Evolutionary conservation across 2,888 invertebrate species (phyloP), one percentile per base, ranked within the genome.

Genomic region (Parthenolecanium corni): DNA sequence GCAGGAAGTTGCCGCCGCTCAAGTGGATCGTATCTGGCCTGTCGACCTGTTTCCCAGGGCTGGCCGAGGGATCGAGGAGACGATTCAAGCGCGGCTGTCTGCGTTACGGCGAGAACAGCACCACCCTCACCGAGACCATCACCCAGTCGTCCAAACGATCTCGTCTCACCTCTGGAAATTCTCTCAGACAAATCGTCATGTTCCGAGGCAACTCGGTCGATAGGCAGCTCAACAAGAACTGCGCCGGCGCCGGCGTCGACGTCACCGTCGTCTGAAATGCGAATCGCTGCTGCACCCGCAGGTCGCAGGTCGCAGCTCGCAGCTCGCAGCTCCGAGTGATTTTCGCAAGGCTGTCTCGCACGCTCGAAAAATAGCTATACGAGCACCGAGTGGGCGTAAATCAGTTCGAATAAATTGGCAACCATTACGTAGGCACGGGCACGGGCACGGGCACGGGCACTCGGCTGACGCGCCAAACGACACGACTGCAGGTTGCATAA

Each of bases 91-190:
- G 52, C 14, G 62, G 62, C 23, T 62, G 62, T 42, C 24, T 62
- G 24, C 40, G 62, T 14, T 62, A 62, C 25, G 62, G 62, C 5
- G 62, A 62, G 23, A 62, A 49, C n/a, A 62, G 62, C 16, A 62
- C 62, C 9, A 62, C 62, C 9, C 23, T 62, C 40, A 62, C 62
- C 36, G 62, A 62, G 16, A 62, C 62, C 24, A 52, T 62, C 23
- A 62, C 62, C 11, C 62, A 62, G 38, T 62, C 62, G 14, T 62
- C 62, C 12, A 49, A 51, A 42, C 31, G 62, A 18, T 62, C 62
- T 4, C 31, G 62, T 18, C 42, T 62, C 6, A 62, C 62, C 40
- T 52, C 62, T 18, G 62, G 62, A 5, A 49, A 51, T 6, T 62
- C 62, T 36, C 25, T 62, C 2, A 38, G 62, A 12, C 62, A 62